phyloP scores from a whole-genome alignment of 2,113 vertebrate genomes.

The Orientallactaga bullata region DNA sequence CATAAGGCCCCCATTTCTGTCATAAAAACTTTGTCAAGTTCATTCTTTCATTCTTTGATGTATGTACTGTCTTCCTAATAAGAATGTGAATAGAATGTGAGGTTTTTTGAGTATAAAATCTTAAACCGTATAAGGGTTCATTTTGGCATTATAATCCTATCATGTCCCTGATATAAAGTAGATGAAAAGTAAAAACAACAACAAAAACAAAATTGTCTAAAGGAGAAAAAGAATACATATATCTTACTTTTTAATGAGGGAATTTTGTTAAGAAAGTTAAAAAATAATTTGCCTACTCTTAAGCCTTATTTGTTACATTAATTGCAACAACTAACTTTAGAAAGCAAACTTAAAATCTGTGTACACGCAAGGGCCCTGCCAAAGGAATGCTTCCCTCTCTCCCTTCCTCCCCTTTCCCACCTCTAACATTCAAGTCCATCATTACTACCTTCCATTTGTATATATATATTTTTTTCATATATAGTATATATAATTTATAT shows the following conservation, averaged over 20 bases:
- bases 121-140: not conserved
- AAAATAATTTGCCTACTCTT: not conserved
- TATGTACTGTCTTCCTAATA: not conserved
- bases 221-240: not conserved
- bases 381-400: not conserved
- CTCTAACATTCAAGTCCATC: too few species aligned
- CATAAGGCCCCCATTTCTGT: not conserved
- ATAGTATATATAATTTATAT: too few species aligned
- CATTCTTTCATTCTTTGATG: not conserved
- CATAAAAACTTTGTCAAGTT: not conserved
- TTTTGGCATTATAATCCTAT: not conserved
- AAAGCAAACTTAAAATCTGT: not conserved
- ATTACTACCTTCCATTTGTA: too few species aligned
- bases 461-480: too few species aligned
- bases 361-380: not conserved
- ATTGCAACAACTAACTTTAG: not conserved
- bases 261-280: not conserved
- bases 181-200: not conserved
- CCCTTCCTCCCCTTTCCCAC: too few species aligned
- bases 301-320: constrained; percentile 10
- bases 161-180: not conserved
- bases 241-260: not conserved
- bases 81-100: not conserved
- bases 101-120: not conserved
- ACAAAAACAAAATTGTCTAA: not conserved